These are phyloP conservation scores for Ochropacha duplaris DNA, from an alignment of 2,888 invertebrate species.

Conservation along the genomic window DNA sequence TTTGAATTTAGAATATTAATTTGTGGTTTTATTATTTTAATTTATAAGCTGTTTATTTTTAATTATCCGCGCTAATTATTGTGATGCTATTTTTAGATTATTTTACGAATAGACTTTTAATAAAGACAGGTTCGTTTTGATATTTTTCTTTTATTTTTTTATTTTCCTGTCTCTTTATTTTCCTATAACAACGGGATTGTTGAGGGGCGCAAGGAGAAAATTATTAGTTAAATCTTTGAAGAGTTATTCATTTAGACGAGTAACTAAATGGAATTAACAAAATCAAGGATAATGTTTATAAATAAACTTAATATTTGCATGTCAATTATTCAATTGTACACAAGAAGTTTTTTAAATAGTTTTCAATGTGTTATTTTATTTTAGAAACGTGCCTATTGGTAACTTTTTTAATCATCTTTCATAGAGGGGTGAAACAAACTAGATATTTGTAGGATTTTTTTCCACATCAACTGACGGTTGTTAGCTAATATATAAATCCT, in stretches of 20 bases:
- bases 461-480: slow-evolving; percentile 7
- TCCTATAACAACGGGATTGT: slow-evolving; percentile 5
- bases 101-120: slow-evolving; percentile 73
- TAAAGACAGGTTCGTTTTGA: slow-evolving; percentile 74
- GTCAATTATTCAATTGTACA: background rate
- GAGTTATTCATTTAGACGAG: background rate
- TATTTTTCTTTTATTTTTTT: slow-evolving; percentile 53
- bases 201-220: background rate
- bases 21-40: slow-evolving; percentile 30
- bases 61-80: slow-evolving; percentile 63
- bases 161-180: slow-evolving; percentile 30
- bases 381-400: background rate
- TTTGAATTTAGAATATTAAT: slow-evolving; percentile 32
- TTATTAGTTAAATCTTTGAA: background rate
- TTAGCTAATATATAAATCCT: slow-evolving; percentile 23
- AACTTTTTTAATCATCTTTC: background rate
- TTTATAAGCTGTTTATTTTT: slow-evolving; percentile 58
- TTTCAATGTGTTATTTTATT: background rate
- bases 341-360: background rate
- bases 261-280: background rate
- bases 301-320: background rate
- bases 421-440: background rate
- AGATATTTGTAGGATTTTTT: background rate
- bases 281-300: background rate
- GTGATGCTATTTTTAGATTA: slow-evolving; percentile 80